Conservation (phyloP, 2,797 vertebrate genomes). For the Anisognathus igniventris region DNA sequence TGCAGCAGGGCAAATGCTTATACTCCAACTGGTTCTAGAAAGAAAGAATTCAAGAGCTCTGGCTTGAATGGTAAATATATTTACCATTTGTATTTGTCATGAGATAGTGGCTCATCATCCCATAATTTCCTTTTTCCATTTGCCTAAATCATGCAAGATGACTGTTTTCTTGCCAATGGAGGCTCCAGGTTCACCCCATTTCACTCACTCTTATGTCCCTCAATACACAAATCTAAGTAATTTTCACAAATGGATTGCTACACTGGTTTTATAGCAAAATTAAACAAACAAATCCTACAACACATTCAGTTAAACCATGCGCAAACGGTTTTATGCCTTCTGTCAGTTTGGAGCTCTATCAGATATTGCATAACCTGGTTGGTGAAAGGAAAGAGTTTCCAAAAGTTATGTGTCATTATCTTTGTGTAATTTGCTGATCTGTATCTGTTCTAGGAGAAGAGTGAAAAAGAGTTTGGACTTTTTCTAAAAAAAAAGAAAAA, state of each 20-base stretch:
- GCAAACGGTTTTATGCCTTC: background rate
- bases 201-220: background rate
- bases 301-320: background rate
- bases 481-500: background rate
- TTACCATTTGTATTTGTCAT: background rate
- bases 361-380: background rate
- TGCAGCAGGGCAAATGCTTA: background rate
- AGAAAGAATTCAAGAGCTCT: background rate
- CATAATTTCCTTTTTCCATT: slow-evolving; percentile 26
- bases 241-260: background rate
- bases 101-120: background rate
- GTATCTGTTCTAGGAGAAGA: background rate
- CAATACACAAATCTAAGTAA: background rate
- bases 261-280: background rate
- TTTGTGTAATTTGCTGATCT: background rate
- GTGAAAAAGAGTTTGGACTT: background rate
- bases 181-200: background rate
- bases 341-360: background rate
- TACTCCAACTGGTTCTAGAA: background rate
- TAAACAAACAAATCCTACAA: background rate
- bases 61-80: background rate
- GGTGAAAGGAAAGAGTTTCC: background rate
- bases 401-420: background rate
- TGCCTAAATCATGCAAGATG: background rate
- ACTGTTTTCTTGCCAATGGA: background rate